phyloP scores from a whole-genome alignment of 2,888 invertebrate species.

The Digitonthophagus gazella region DNA sequence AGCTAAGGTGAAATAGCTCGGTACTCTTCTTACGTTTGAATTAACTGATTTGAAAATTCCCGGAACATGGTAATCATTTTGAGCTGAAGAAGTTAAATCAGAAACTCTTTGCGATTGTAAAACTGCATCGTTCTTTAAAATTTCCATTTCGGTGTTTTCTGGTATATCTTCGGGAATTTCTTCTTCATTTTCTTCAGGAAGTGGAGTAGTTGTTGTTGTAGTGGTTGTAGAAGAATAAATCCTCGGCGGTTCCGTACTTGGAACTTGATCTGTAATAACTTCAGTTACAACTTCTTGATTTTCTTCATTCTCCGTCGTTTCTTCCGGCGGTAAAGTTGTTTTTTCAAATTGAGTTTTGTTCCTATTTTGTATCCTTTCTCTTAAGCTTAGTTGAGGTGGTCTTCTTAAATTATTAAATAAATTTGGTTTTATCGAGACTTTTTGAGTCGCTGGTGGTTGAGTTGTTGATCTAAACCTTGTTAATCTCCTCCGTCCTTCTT shows the following conservation, averaged over 20 bases:
- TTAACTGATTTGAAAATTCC: slow-evolving; percentile 70
- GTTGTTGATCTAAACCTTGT: slow-evolving; percentile 43
- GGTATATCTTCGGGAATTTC: slow-evolving; percentile 47
- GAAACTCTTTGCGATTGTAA: slow-evolving; percentile 68
- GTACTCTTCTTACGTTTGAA: slow-evolving; percentile 61
- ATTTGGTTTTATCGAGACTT: slow-evolving; percentile 47
- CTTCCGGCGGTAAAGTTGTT: slow-evolving; percentile 8
- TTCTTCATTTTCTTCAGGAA: slow-evolving; percentile 45
- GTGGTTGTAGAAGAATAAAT: slow-evolving; percentile 9
- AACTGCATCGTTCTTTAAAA: slow-evolving; percentile 49
- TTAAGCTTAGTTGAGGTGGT: slow-evolving; percentile 42
- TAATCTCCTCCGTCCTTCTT: slow-evolving; percentile 37
- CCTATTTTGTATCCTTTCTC: slow-evolving; percentile 41
- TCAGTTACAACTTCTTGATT: slow-evolving; percentile 29
- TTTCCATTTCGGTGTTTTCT: slow-evolving; percentile 40
- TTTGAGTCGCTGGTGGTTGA: slow-evolving; percentile 38
- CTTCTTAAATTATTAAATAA: slow-evolving; percentile 44
- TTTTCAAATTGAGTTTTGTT: slow-evolving; percentile 28
- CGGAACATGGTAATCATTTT: slow-evolving; percentile 69
- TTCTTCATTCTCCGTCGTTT: slow-evolving; percentile 23
- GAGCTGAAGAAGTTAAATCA: slow-evolving; percentile 70
- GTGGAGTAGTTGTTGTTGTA: slow-evolving; percentile 11
- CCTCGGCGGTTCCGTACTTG: slow-evolving; percentile 16
- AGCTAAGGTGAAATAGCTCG: slow-evolving; percentile 70
- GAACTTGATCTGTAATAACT: slow-evolving; percentile 24